Conservation (phyloP, 2,888 invertebrate genomes). For the Odontomyia ornata region DNA sequence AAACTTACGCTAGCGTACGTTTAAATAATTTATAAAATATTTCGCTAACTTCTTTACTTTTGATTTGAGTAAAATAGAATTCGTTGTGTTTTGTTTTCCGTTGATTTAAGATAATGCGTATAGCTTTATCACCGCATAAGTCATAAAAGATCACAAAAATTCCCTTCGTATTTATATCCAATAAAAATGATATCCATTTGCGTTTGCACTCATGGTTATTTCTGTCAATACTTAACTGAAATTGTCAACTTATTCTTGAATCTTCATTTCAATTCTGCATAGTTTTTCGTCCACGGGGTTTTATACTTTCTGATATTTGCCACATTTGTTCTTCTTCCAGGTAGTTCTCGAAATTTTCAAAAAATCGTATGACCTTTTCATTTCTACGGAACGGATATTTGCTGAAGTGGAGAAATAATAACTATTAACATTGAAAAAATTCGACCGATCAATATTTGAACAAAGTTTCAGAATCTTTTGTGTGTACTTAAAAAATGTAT, state of each 20-base stretch:
- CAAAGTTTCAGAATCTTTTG: too few relatives aligned
- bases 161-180: slow-evolving; percentile 3
- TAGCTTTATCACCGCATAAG: background rate
- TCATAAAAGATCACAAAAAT: slow-evolving; percentile 38
- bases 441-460: background rate
- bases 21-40: slow-evolving; percentile 35
- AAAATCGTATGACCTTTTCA: slow-evolving; percentile 92
- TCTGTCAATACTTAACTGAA: background rate
- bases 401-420: slow-evolving; percentile 65
- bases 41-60: slow-evolving; percentile 4
- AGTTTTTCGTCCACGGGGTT: slow-evolving; percentile 70
- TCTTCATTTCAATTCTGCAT: slow-evolving; percentile 56
- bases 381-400: slow-evolving; percentile 93
- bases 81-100: slow-evolving; percentile 39
- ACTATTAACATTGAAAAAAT: background rate
- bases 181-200: background rate
- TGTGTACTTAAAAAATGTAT: too few relatives aligned
- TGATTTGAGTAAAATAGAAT: slow-evolving; percentile 31
- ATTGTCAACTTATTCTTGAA: background rate
- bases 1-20: slow-evolving; percentile 29
- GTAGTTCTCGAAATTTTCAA: slow-evolving; percentile 96
- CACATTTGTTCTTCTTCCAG: slow-evolving; percentile 98
- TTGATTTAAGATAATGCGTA: slow-evolving; percentile 27
- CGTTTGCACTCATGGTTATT: background rate
- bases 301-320: slow-evolving; percentile 97